Evolutionary conservation across 2,888 invertebrate species (phyloP).

Genomic region (Cosmopolites sordidus): DNA sequence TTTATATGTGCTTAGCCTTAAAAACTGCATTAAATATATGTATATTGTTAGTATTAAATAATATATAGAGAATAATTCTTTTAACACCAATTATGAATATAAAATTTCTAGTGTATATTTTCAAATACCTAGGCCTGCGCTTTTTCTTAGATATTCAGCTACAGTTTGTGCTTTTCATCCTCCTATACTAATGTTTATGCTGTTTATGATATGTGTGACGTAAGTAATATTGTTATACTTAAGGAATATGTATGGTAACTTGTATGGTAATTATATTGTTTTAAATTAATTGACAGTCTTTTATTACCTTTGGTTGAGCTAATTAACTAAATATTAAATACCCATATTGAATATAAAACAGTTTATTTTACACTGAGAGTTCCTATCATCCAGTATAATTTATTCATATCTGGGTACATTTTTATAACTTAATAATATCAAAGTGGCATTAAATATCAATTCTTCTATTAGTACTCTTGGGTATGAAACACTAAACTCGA

Average conservation of each 20-base stretch:
- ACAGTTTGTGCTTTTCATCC: constrained; percentile 32
- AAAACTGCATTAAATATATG: constrained; percentile 21
- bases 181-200: constrained; percentile 39
- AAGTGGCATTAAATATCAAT: too few species aligned
- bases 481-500: too few species aligned
- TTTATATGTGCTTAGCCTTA: constrained; percentile 32
- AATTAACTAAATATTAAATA: too few species aligned
- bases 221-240: constrained; percentile 48
- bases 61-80: constrained; percentile 20
- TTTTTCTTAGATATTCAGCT: constrained; percentile 40
- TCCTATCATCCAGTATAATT: too few species aligned
- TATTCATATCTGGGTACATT: too few species aligned
- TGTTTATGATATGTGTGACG: constrained; percentile 39
- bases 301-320: too few species aligned
- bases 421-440: too few species aligned
- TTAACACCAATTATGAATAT: constrained; percentile 22
- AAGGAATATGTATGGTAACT: constrained; percentile 38
- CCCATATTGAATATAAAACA: too few species aligned
- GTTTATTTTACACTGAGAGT: too few species aligned
- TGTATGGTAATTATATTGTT: constrained; percentile 47
- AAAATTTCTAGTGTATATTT: constrained; percentile 17
- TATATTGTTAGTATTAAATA: constrained; percentile 23
- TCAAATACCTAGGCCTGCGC: constrained; percentile 38
- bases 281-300: too few species aligned
- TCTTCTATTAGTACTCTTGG: too few species aligned